Evolutionary conservation across 1,140 invertebrate species (phyloP), one percentile per base, ranked within the genome.

Genomic region (Drosophila busckii): DNA sequence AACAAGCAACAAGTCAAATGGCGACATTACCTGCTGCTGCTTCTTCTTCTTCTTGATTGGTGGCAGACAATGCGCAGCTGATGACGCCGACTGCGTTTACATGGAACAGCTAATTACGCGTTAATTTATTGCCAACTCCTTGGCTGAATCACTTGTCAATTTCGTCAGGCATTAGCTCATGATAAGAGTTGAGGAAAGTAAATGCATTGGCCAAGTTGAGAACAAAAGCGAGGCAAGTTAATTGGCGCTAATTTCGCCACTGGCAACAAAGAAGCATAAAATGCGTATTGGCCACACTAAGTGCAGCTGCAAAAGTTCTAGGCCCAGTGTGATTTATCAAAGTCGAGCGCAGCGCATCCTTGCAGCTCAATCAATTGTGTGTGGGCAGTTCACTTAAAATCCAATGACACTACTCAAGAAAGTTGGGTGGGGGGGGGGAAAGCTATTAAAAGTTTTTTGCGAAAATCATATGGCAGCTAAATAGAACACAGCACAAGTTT

Each of bases 241-340:
- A 80, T 80, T 82, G 75, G 46, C 44, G 64, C 82, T 80, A 75
- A 80, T 80, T 82, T 82, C 50, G 55, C 70, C 75, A 82, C 80
- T 78, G 75, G 68, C 66, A 73, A 80, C 60, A 69, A 69, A 65
- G 69, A 75, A 82, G 69, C 64, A 82, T 56, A 56, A 82, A 80
- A 65, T 80, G 75, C 73, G 73, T 80, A 71, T 64, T 78, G 73
- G 46, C 45, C 31, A 42, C 29, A 6, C 23, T 38, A 59, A 70
- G 46, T 58, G 37, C 35, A 3, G 25, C 22, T 42, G 29, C 15
- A 26, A 35, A 44, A 34, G 28, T 34, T 17, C 41, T 29, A 20
- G 22, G 12, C 41, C 45, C 31, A 56, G 17, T 48, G 13, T 26
- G 19, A 56, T 55, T 37, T 46, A 55, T 55, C 52, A 55, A 46